phyloP scores from a whole-genome alignment of 1,140 invertebrate genomes.

The Philotrypesis tridentata region DNA sequence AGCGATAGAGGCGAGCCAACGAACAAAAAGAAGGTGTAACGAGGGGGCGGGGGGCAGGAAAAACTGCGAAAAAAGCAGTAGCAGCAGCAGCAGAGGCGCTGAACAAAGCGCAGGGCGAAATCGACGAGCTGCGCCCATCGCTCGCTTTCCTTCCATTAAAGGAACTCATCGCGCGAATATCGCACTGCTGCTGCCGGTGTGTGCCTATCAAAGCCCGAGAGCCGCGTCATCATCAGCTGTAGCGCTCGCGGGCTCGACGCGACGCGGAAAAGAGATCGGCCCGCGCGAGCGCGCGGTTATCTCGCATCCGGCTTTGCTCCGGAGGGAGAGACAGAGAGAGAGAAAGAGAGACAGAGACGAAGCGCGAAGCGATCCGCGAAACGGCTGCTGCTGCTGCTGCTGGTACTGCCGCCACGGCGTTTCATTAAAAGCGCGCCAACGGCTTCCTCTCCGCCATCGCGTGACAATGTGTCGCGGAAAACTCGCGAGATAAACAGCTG shows the following conservation, averaged over 20 bases:
- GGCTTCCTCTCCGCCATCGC: neutral
- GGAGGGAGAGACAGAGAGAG: neutral
- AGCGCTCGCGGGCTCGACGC: constrained; percentile 1
- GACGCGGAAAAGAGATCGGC: neutral
- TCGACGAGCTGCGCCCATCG: neutral
- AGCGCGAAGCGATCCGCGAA: neutral
- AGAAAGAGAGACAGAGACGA: neutral
- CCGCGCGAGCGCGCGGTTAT: neutral
- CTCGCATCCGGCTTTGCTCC: constrained; percentile 1
- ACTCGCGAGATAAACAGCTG: constrained; percentile 32
- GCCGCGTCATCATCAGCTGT: constrained; percentile 25
- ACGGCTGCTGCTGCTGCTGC: neutral
- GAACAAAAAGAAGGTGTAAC: neutral
- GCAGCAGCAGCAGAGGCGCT: too few species aligned
- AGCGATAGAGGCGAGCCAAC: neutral
- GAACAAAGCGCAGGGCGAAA: neutral
- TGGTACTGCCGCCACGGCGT: neutral
- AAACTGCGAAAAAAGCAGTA: constrained; percentile 3
- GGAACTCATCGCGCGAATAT: constrained; percentile 18
- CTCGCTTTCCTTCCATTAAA: constrained; percentile 15
- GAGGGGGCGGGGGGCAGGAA: neutral
- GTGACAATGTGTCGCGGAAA: constrained; percentile 22
- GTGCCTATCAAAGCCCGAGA: constrained; percentile 12
- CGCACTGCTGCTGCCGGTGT: too few species aligned
- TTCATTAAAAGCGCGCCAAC: constrained; percentile 39